A percentile compares a stretch with the other conserved stretches of the same genome.
Evolutionary conservation across 2,113 vertebrate genomes (phyloP).

Genomic region (Kryptolebias marmoratus): DNA sequence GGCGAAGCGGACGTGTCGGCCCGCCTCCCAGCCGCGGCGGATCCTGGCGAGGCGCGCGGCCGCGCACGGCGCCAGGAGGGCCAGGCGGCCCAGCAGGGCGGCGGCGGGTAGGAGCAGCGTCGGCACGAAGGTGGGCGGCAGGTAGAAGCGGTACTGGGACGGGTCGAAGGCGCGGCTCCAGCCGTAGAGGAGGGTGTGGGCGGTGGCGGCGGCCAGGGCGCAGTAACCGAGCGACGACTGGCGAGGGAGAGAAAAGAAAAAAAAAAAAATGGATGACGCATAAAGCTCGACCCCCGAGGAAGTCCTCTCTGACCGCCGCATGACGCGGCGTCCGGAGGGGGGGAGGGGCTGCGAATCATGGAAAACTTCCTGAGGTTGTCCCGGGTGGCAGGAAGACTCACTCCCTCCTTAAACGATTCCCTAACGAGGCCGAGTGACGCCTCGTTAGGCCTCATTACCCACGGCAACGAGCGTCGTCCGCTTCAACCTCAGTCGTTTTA

Average conservation of each 20-base stretch:
- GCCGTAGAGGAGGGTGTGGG: slow-evolving; percentile 89
- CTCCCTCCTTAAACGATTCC: too few relatives aligned
- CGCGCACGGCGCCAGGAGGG: slow-evolving; percentile 86
- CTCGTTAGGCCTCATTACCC: too few relatives aligned
- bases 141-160: slow-evolving; percentile 85
- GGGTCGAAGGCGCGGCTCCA: slow-evolving; percentile 88
- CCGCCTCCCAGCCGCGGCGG: slow-evolving; percentile 92
- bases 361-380: slow-evolving; percentile 20
- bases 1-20: slow-evolving; percentile 57
- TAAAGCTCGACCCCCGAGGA: slow-evolving; percentile 22
- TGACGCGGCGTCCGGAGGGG: neutral
- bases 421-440: too few relatives aligned
- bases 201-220: slow-evolving; percentile 85
- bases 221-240: slow-evolving; percentile 90
- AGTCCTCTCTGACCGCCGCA: neutral
- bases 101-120: slow-evolving; percentile 83
- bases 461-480: too few relatives aligned
- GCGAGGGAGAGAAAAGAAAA: neutral
- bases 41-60: slow-evolving; percentile 81
- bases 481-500: too few relatives aligned
- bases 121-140: slow-evolving; percentile 91
- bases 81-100: slow-evolving; percentile 84
- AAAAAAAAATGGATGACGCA: neutral
- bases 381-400: too few relatives aligned
- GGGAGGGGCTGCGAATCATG: slow-evolving; percentile 19